These are phyloP conservation scores for Brenthis daphne DNA, from an alignment of 2,888 invertebrate genomes.

Conservation along the genomic window DNA sequence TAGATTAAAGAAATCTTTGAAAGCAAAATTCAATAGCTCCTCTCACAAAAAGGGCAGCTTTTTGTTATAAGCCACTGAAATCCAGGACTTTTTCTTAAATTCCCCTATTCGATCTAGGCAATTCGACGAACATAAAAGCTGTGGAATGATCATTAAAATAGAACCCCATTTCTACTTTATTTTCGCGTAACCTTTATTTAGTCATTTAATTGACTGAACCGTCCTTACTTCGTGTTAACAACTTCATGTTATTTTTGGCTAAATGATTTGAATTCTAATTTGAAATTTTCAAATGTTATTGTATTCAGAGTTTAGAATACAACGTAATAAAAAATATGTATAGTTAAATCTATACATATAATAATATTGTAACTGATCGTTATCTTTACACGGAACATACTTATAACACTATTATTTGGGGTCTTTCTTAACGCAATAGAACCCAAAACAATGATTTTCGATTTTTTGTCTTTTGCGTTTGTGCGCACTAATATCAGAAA, in stretches of 20 bases:
- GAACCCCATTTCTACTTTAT: conserved; percentile 21
- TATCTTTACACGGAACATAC: no score
- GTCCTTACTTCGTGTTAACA: background rate
- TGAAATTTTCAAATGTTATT: no score
- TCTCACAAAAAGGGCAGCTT: conserved; percentile 28
- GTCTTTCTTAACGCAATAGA: no score
- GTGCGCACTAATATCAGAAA: no score
- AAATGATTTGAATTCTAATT: no score
- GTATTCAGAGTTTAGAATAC: no score
- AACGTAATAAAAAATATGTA: no score
- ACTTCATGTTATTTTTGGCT: background rate
- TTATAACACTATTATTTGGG: no score
- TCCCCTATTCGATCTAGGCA: conserved; percentile 31
- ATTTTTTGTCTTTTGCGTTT: no score
- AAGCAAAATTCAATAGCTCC: conserved; percentile 32
- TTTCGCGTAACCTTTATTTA: conserved; percentile 23
- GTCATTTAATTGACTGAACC: conserved; percentile 19
- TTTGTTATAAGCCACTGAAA: conserved; percentile 32
- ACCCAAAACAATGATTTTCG: no score
- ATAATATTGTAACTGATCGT: no score
- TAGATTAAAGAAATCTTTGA: conserved; percentile 24
- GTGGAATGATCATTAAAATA: conserved; percentile 26
- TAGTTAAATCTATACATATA: no score
- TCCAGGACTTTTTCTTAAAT: conserved; percentile 28
- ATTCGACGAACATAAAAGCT: conserved; percentile 30